Evolutionary conservation across 1,140 invertebrate genomes (phyloP).

Genomic region (Cardiocondyla obscurior): DNA sequence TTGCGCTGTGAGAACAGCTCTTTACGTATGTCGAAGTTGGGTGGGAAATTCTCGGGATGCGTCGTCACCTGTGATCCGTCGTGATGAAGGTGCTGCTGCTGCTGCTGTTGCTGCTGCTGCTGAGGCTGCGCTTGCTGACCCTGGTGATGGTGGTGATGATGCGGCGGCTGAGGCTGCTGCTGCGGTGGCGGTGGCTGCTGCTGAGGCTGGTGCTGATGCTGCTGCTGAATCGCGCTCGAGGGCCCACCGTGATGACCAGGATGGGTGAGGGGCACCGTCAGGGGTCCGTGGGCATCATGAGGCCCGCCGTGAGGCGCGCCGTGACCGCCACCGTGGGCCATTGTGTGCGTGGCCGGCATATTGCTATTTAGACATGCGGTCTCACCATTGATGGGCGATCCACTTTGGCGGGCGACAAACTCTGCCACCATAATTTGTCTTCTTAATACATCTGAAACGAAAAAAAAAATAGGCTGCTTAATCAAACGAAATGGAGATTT

Average conservation of each 20-base stretch:
- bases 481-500: neutral
- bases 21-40: constrained; percentile 87
- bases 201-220: constrained; percentile 64
- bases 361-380: constrained; percentile 85
- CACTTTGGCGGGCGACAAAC: constrained; percentile 90
- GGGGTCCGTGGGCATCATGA: constrained; percentile 72
- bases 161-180: constrained; percentile 69
- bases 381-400: constrained; percentile 88
- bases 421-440: constrained; percentile 94
- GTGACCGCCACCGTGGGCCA: constrained; percentile 80
- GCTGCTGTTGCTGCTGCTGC: constrained; percentile 69
- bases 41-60: constrained; percentile 76
- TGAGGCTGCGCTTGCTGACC: constrained; percentile 69
- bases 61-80: constrained; percentile 68
- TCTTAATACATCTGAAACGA: constrained; percentile 87
- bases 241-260: constrained; percentile 80
- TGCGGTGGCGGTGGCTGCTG: constrained; percentile 62
- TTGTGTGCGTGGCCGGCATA: constrained; percentile 84
- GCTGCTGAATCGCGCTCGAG: constrained; percentile 76
- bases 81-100: constrained; percentile 70
- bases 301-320: constrained; percentile 74
- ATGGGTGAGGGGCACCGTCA: constrained; percentile 78
- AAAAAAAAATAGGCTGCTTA: neutral
- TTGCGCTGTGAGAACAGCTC: constrained; percentile 94
- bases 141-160: constrained; percentile 67